Evolutionary conservation across 1,140 invertebrate species (phyloP).

Genomic region (Argopecten irradians): DNA sequence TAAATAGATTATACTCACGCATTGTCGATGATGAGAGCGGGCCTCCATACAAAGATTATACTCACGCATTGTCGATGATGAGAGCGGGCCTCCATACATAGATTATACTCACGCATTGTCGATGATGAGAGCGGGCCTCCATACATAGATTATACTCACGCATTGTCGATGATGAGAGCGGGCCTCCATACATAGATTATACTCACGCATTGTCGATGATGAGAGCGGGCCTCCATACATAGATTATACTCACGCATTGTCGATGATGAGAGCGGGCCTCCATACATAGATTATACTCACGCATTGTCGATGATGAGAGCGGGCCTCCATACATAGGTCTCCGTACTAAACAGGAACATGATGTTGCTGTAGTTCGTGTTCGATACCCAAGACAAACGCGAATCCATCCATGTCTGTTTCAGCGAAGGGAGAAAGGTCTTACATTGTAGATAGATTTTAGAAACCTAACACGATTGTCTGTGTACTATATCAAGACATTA

Average conservation of each 20-base stretch:
- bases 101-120: slow-evolving; percentile 47
- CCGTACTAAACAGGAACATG: slow-evolving; percentile 44
- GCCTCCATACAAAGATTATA: no score
- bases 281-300: slow-evolving; percentile 26
- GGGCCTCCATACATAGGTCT: slow-evolving; percentile 50
- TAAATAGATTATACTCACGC: no score
- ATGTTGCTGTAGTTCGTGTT: slow-evolving; percentile 34
- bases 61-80: slow-evolving; percentile 45
- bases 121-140: not conserved
- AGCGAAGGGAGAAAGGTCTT: no score
- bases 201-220: slow-evolving; percentile 32
- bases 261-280: slow-evolving; percentile 41
- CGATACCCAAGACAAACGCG: slow-evolving; percentile 28
- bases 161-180: not conserved
- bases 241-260: slow-evolving; percentile 48
- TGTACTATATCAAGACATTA: no score
- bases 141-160: not conserved
- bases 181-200: not conserved
- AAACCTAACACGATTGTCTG: no score
- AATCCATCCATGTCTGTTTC: slow-evolving; percentile 39
- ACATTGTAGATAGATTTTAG: no score
- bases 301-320: slow-evolving; percentile 50
- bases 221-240: slow-evolving; percentile 47
- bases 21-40: no score
- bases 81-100: slow-evolving; percentile 47